Evolutionary conservation across 1,140 invertebrate species (phyloP), one percentile per base, ranked within the genome.

Genomic region (Diabrotica undecimpunctata): DNA sequence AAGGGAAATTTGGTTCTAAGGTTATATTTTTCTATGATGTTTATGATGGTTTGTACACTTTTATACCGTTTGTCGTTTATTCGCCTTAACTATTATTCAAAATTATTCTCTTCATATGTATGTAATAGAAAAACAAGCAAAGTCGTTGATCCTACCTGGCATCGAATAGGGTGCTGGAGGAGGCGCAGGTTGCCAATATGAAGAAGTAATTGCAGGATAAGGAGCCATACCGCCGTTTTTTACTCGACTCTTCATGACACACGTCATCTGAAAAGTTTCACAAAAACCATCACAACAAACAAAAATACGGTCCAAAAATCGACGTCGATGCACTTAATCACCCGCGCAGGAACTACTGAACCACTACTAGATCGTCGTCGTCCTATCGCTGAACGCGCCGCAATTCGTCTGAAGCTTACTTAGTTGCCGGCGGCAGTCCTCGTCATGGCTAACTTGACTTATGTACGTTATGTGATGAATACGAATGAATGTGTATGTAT

Each of bases 201-300:
- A 86, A 75, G 88, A 86, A 80, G 86, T 89, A 81, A 91, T 91
- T 67, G 89, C 84, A 72, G 89, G 89, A 82, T 90, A 91, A 75
- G 82, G 60, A 13, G 59, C 59, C 58, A 59, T 70, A 10, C 14
- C 35, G 55, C 61, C 54, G 66, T 67, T 57, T 65, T 67, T 64
- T 36, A 54, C 37, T 35, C 60, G 60, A 65, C 74, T 75, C 67
- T 78, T 79, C 73, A 75, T 77, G 69, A 70, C 68, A 46, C 41
- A 46, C 8, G 41, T 46, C 41, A 46, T 46, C 41, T 46, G n/a
- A 46, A 8, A 46, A 46, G n/a, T 46, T 10, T 46, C 41, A 46
- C 41, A 10, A 46, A 46, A 10, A 46, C 8, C 41, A 46, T 46
- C 41, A 46, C 41, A 8, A 46, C 8, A 46, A 46, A 46, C 41